Conservation (phyloP, 2,888 invertebrate genomes). For the Venusia cambrica region DNA sequence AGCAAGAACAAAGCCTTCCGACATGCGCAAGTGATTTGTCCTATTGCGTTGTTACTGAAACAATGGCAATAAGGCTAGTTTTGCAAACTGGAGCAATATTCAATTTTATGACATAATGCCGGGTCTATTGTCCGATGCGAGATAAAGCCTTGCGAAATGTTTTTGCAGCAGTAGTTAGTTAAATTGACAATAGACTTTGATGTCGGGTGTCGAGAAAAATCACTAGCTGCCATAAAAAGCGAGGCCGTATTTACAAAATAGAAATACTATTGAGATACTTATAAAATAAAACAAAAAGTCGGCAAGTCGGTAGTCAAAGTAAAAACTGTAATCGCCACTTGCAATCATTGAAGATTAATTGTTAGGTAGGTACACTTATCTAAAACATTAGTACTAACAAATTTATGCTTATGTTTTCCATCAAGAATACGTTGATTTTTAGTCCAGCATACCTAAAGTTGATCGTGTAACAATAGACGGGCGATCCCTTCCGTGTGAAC, state of each 20-base stretch:
- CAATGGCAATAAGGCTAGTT: constrained; percentile 56
- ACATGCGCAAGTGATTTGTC: constrained; percentile 64
- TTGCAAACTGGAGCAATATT: constrained; percentile 65
- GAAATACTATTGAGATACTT: constrained; percentile 22
- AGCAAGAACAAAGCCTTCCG: constrained; percentile 55
- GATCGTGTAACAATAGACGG: constrained; percentile 41
- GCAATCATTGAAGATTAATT: too few species aligned
- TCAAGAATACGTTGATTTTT: constrained; percentile 1
- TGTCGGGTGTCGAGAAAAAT: constrained; percentile 50
- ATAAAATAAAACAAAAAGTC: constrained; percentile 29
- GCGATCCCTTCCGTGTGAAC: constrained; percentile 67
- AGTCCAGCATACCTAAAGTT: constrained; percentile 33
- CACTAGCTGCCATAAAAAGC: constrained; percentile 50
- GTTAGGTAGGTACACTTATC: too few species aligned
- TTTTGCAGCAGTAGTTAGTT: constrained; percentile 55
- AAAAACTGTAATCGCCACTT: constrained; percentile 9
- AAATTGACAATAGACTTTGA: constrained; percentile 49
- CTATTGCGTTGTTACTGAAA: constrained; percentile 61
- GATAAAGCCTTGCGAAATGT: constrained; percentile 63
- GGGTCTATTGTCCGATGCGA: constrained; percentile 43
- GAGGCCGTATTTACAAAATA: constrained; percentile 41
- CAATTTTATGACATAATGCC: constrained; percentile 56
- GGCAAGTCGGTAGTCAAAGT: constrained; percentile 25
- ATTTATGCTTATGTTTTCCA: constrained; percentile 1
- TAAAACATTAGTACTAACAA: background rate